These are phyloP conservation scores for Alethe diademata DNA, from an alignment of 2,113 vertebrate species.

Conservation along the genomic window DNA sequence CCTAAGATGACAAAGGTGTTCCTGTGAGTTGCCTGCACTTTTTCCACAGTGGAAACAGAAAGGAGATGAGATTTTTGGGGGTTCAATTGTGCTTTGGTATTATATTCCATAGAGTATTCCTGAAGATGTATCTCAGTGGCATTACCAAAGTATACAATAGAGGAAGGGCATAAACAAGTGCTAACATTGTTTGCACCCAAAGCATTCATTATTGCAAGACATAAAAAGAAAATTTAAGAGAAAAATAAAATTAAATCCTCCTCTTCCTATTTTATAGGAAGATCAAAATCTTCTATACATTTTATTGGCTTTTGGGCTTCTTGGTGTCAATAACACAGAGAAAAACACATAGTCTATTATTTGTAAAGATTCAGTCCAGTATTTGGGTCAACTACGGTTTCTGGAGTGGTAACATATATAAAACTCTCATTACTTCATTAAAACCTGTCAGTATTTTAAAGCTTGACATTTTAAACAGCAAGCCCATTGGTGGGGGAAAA, in stretches of 20 bases:
- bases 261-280: background rate
- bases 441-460: background rate
- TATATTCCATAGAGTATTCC: background rate
- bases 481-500: background rate
- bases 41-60: background rate
- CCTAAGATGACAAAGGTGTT: background rate
- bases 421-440: background rate
- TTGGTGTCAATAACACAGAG: background rate
- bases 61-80: background rate
- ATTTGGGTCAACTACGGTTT: background rate
- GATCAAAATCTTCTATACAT: background rate
- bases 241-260: background rate
- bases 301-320: background rate
- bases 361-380: background rate
- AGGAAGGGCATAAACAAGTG: background rate
- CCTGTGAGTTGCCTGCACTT: background rate
- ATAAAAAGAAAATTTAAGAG: background rate
- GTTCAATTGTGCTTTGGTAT: background rate
- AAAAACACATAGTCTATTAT: background rate
- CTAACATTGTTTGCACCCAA: background rate
- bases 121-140: background rate
- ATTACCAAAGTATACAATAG: background rate
- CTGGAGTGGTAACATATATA: background rate
- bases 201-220: background rate
- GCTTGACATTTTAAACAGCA: slow-evolving; percentile 10